Evolutionary conservation across 2,797 vertebrate species (phyloP), one percentile per base, ranked within the genome.

Genomic region (Rousettus madagascariensis): DNA sequence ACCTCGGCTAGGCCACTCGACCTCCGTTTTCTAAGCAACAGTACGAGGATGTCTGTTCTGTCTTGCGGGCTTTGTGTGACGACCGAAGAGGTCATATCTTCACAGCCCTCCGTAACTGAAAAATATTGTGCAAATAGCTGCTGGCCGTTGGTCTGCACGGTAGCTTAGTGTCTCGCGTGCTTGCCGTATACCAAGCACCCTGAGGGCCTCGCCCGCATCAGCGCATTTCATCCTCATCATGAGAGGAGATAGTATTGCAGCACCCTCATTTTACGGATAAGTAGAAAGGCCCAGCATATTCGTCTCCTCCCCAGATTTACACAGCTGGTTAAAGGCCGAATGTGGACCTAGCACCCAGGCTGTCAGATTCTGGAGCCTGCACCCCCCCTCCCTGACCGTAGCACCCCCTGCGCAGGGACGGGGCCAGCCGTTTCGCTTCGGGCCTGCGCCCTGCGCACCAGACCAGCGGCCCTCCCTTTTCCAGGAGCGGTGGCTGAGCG

Each of bases 401-500:
- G 59, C 28, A 8, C 22, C 22, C 51, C 55, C 49, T 59, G 0
- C 9, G 19, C 1, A 5, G 69, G 15, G 28, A 17, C 9, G 38
- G 20, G 26, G 30, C 72, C 11, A 2, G 51, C 41, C 36, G 26
- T 63, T 88, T 84, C 69, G 72, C 84, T 86, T 57, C 26, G 77
- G 33, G 20, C 28, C 65, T 65, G 6, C 5, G 26, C 33, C 51
- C 10, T 61, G 13, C 68, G 43, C 17, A 30, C 68, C n/a, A 90
- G 86, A 79, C 22, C 0, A 0, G 33, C 0, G 9, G 84, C 9
- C 86, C 51, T 68, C 75, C 90, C 59, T 66, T 36, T 93, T 94
- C 92, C 55, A 24, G 90, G 74, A 96, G 91, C 66, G 49, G 6
- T n/a, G n/a, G 41, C 46, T 59, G 38, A 79, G 69, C 6, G 4